These are phyloP conservation scores for Limonius californicus DNA, from an alignment of 1,140 invertebrate species.

Conservation along the genomic window DNA sequence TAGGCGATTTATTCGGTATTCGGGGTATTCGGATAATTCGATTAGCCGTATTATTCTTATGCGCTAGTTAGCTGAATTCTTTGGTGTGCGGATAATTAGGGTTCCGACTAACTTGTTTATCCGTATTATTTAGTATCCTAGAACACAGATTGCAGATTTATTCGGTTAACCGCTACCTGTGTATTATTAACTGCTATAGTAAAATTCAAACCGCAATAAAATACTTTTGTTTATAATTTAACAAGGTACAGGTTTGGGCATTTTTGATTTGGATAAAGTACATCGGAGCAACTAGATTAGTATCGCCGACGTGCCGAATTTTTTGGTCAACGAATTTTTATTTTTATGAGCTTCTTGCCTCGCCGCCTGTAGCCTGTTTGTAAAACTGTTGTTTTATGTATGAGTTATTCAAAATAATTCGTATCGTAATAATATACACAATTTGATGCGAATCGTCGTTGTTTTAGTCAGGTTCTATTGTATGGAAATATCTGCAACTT, in stretches of 20 bases:
- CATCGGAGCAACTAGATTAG: background rate
- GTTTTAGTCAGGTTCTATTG: constrained; percentile 28
- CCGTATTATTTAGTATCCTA: too few relatives aligned
- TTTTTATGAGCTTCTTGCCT: background rate
- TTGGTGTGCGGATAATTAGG: too few relatives aligned
- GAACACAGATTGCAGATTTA: too few relatives aligned
- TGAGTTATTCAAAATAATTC: constrained; percentile 33
- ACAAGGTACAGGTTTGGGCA: background rate
- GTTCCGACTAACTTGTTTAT: too few relatives aligned
- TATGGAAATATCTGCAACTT: constrained; percentile 27
- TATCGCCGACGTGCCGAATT: background rate
- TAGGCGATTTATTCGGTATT: too few relatives aligned
- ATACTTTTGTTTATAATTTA: background rate
- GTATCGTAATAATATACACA: constrained; percentile 33
- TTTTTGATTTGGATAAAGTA: background rate
- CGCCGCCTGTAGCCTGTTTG: background rate
- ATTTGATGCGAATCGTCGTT: constrained; percentile 28
- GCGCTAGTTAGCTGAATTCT: too few relatives aligned
- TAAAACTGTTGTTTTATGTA: constrained; percentile 27
- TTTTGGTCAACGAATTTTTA: constrained; percentile 2
- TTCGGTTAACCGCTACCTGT: too few relatives aligned
- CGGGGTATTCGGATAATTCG: too few relatives aligned
- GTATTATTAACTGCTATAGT: too few relatives aligned
- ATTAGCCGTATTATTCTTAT: too few relatives aligned
- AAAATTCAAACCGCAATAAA: background rate